These are phyloP conservation scores for Hermaeophaga mercurialis DNA, from an alignment of 2,888 invertebrate species.

Conservation along the genomic window DNA sequence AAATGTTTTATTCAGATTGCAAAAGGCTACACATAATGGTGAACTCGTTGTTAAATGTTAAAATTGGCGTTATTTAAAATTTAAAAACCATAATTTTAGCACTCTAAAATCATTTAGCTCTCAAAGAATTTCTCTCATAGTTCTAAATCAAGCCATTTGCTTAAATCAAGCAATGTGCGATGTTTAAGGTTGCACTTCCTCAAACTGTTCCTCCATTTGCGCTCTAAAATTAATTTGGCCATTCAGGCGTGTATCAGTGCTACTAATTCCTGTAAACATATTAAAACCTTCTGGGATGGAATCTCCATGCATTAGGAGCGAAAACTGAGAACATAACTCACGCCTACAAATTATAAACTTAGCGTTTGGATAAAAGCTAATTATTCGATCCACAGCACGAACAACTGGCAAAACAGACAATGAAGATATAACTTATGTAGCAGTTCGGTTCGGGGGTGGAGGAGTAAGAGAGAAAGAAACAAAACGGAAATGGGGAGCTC, in stretches of 20 bases:
- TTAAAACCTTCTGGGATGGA: constrained; percentile 15
- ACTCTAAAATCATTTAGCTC: no score
- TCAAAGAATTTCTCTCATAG: not conserved
- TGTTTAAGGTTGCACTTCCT: constrained; percentile 1
- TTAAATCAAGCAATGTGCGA: not conserved
- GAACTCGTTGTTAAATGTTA: no score
- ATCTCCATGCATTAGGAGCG: constrained; percentile 8
- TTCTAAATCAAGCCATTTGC: not conserved
- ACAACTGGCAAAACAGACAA: constrained; percentile 36
- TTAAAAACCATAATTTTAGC: no score
- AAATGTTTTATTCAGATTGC: no score
- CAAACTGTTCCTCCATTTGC: constrained; percentile 8
- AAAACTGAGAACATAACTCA: constrained; percentile 19
- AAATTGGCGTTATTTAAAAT: no score
- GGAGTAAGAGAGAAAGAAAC: constrained; percentile 26
- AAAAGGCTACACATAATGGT: no score
- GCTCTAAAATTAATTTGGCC: constrained; percentile 19
- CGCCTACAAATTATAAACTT: constrained; percentile 28
- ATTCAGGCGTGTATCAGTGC: constrained; percentile 11
- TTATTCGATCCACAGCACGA: constrained; percentile 34
- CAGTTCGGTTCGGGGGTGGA: no score
- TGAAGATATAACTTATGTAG: constrained; percentile 35
- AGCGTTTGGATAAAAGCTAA: constrained; percentile 33
- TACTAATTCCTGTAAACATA: constrained; percentile 25
- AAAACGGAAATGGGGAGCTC: constrained; percentile 23